Base-by-base conservation (phyloP, 1,140 invertebrate species). In the Caenorhabditis elegans region DNA sequence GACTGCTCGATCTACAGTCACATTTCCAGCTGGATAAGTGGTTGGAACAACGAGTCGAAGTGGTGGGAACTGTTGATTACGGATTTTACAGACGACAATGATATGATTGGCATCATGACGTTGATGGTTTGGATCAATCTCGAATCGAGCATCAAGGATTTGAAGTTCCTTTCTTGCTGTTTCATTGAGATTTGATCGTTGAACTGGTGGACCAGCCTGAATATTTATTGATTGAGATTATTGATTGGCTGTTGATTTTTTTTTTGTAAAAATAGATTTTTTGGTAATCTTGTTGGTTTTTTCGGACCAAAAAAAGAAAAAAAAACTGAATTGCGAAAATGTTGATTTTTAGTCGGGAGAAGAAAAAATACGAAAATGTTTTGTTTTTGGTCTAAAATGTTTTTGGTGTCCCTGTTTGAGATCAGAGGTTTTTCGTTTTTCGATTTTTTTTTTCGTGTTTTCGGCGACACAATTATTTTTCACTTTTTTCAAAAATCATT, bases 41-140 rank as follows among this genome's bases (percentile, higher is more conserved):
- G 26, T 77, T 6, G 84, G 84, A 8, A 85, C 75, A 6, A 84
- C 79, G 22, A 85, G 60, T 15, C 84, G 78, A n/a, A 85, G 55
- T 11, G 47, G 49, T 15, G 84, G 84, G 17, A 75, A 26, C 8
- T 19, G 55, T 47, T 43, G 85, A 70, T 60, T 43, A 78, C 84
- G 47, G 34, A 85, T 24, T 49, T 78, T 85, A 34, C 49, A 85
- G 5, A 26, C n/a, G 24, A 85, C 79, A 15, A 85, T 34, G 60
- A 85, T 43, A 26, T 65, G 70, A 15, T 60, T 60, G 0, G 60
- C 53, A 34, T 75, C 65, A 49, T 77, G 55, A 13, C 15, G 19
- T 24, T 85, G 84, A 34, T 65, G 39, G 36, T 34, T 51, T 13
- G 36, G 39, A 10, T 85, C 84, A 17, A 76, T 65, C 1, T 79